Evolutionary conservation across 2,797 vertebrate genomes (phyloP).

Genomic region (Lophotriccus pileatus): DNA sequence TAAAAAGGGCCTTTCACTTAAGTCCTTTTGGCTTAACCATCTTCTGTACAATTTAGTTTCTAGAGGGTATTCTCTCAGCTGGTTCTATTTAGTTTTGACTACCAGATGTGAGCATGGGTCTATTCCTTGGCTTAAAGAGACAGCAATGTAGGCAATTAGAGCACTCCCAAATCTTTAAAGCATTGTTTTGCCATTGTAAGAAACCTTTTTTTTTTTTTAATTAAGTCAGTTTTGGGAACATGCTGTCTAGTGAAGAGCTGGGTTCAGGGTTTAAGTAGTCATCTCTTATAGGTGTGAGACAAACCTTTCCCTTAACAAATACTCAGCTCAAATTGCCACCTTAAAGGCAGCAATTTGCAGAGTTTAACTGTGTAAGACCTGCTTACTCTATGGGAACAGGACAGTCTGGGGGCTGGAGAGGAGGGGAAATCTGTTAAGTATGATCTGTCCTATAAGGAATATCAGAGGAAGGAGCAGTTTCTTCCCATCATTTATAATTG

Average conservation of each 20-base stretch:
- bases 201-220: not conserved
- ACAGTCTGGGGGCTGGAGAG: not conserved
- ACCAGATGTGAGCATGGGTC: constrained; percentile 53
- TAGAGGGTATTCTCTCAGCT: constrained; percentile 53
- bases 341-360: not conserved
- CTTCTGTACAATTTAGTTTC: constrained; percentile 51
- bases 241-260: not conserved
- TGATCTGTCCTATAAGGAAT: not conserved
- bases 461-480: not conserved
- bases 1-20: constrained; percentile 61
- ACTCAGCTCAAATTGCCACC: not conserved
- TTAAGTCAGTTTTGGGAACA: not conserved
- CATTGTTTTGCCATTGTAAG: constrained; percentile 27
- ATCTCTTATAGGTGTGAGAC: not conserved
- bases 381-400: not conserved
- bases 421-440: not conserved
- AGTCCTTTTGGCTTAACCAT: constrained; percentile 57
- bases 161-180: constrained; percentile 23
- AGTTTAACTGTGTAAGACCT: not conserved
- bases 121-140: constrained; percentile 49
- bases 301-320: not conserved
- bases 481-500: not conserved
- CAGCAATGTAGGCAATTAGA: constrained; percentile 33
- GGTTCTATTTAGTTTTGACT: constrained; percentile 59
- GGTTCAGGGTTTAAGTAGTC: not conserved